Conservation (phyloP, 2,888 invertebrate genomes). For the Lycophotia porphyrea region DNA sequence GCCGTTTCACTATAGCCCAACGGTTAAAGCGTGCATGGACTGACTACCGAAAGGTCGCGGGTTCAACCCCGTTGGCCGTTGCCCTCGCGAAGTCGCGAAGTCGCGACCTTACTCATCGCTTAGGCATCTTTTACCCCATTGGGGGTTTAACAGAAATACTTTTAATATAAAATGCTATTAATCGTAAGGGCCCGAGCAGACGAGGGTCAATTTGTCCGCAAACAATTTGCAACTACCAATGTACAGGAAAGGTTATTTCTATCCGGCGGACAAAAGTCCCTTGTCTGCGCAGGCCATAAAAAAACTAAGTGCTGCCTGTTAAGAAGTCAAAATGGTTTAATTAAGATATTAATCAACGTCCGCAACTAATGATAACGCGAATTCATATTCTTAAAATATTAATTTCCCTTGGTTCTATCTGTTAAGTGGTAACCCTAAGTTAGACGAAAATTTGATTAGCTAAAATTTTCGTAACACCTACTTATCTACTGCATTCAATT, state of each 20-base stretch:
- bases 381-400: background rate
- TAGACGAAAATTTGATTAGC: conserved; percentile 37
- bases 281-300: too few species aligned
- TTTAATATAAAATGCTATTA: background rate
- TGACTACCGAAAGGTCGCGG: conserved; percentile 32
- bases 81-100: conserved; percentile 19
- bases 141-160: background rate
- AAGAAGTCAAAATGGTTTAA: background rate
- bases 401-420: too few species aligned
- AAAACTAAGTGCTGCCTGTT: background rate
- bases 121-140: background rate
- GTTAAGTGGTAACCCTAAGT: background rate
- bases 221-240: too few species aligned
- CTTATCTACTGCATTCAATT: conserved; percentile 22
- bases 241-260: too few species aligned
- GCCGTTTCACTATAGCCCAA: conserved; percentile 16
- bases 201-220: too few species aligned
- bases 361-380: background rate
- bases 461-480: conserved; percentile 42
- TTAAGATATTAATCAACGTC: background rate
- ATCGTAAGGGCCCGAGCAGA: too few species aligned
- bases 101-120: conserved; percentile 34
- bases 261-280: too few species aligned
- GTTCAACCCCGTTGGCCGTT: conserved; percentile 46
- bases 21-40: conserved; percentile 17